Evolutionary conservation across 2,797 vertebrate genomes (phyloP).

Genomic region (Chiroxiphia lanceolata): DNA sequence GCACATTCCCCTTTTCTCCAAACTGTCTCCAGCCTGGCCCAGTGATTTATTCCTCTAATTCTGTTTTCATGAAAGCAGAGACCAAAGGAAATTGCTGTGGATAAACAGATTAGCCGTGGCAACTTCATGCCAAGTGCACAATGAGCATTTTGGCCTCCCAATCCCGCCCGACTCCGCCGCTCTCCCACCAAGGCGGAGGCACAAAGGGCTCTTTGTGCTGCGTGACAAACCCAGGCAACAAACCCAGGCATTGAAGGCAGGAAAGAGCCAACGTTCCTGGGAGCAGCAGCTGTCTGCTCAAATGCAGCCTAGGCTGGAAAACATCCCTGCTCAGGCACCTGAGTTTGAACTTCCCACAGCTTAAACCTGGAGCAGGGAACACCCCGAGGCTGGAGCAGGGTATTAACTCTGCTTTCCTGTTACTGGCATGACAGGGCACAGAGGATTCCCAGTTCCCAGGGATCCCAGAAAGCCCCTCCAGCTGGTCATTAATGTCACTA

Average conservation of each 20-base stretch:
- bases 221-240: neutral
- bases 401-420: neutral
- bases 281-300: neutral
- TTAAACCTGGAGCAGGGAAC: neutral
- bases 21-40: neutral
- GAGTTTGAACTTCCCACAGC: neutral
- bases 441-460: neutral
- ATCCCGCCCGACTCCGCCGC: neutral
- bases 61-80: slow-evolving; percentile 52
- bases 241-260: neutral
- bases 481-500: neutral
- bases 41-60: slow-evolving; percentile 45
- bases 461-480: neutral
- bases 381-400: neutral
- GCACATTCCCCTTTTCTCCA: neutral
- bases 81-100: slow-evolving; percentile 12
- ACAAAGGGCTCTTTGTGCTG: slow-evolving; percentile 33
- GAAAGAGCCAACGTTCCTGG: neutral
- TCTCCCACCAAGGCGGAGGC: slow-evolving; percentile 38
- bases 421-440: neutral
- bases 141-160: slow-evolving; percentile 1
- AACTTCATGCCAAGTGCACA: neutral
- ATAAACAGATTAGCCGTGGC: slow-evolving; percentile 40
- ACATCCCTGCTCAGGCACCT: neutral
- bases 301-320: neutral